These are phyloP conservation scores for Gila robusta DNA, from an alignment of 2,797 vertebrate species.

Conservation along the genomic window DNA sequence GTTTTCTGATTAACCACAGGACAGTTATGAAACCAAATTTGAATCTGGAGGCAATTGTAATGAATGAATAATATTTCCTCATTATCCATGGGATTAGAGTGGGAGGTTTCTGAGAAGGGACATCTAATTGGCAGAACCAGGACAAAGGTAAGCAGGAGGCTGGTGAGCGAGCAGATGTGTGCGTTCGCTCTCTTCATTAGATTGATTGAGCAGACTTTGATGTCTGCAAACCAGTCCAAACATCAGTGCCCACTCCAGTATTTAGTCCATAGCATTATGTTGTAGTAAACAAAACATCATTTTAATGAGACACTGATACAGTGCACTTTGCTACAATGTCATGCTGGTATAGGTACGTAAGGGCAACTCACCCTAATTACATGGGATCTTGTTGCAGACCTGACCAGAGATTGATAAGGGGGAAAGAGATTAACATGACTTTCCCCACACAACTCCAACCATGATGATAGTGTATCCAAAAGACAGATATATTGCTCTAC, in stretches of 20 bases:
- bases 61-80: constrained; percentile 50
- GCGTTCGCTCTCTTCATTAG: constrained; percentile 51
- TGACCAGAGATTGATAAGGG: constrained; percentile 26
- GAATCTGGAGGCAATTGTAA: constrained; percentile 46
- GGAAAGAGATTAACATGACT: constrained; percentile 39
- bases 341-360: constrained; percentile 5
- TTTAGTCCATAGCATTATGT: constrained; percentile 30
- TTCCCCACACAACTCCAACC: constrained; percentile 24
- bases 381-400: constrained; percentile 42
- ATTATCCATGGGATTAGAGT: constrained; percentile 47
- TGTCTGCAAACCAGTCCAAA: constrained; percentile 52
- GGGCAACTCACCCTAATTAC: constrained; percentile 19
- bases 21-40: constrained; percentile 37
- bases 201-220: constrained; percentile 60
- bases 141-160: constrained; percentile 48
- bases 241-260: constrained; percentile 30
- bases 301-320: constrained; percentile 49
- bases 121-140: constrained; percentile 44
- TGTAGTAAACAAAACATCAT: constrained; percentile 45
- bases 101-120: constrained; percentile 24
- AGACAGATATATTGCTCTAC: constrained; percentile 18
- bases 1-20: constrained; percentile 23
- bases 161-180: constrained; percentile 47
- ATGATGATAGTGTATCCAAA: constrained; percentile 20
- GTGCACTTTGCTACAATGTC: constrained; percentile 15